Conservation (phyloP, 2,113 vertebrate species). For the Rhizomys pruinosus region DNA sequence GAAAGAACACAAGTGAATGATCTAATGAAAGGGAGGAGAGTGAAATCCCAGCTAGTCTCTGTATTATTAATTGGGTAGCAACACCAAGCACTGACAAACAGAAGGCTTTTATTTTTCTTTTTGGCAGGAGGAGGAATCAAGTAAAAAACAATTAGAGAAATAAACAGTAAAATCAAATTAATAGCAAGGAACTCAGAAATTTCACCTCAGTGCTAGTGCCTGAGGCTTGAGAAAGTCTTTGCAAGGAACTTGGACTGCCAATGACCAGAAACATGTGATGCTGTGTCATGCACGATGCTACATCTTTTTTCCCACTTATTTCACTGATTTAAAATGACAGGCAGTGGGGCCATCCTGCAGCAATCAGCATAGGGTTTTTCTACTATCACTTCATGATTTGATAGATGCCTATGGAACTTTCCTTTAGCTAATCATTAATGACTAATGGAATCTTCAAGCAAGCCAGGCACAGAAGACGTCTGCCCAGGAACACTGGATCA, state of each 20-base stretch:
- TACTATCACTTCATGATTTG: not conserved
- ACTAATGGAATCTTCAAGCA: not conserved
- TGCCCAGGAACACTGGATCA: not conserved
- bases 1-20: too few species aligned
- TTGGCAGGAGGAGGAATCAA: too few species aligned
- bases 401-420: not conserved
- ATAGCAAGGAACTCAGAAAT: not conserved
- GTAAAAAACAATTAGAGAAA: not conserved
- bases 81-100: not conserved
- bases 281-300: not conserved
- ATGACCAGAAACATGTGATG: not conserved
- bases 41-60: not conserved
- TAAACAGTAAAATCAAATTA: not conserved
- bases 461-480: not conserved
- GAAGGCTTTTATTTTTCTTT: not conserved
- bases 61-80: not conserved
- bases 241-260: not conserved
- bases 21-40: too few species aligned
- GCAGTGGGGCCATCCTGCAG: not conserved
- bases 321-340: not conserved
- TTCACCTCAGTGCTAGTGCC: not conserved
- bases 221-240: not conserved
- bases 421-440: constrained; percentile 19
- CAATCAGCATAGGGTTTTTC: not conserved
- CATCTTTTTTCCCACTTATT: not conserved